Evolutionary conservation across 2,113 vertebrate species (phyloP).

Genomic region (Salvator merianae): DNA sequence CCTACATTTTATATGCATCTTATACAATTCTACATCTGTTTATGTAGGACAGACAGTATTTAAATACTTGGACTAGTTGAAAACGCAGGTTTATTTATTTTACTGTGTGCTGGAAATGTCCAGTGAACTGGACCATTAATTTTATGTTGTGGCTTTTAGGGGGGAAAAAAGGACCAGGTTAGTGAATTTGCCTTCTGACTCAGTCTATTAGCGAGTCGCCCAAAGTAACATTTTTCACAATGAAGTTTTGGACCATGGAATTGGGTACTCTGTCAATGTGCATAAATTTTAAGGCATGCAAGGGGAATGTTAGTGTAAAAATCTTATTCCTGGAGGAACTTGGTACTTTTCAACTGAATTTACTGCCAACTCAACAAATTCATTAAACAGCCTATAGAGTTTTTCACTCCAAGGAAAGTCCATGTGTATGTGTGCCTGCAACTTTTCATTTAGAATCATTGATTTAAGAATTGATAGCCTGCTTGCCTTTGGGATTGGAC

Average conservation of each 20-base stretch:
- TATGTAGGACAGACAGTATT: not conserved
- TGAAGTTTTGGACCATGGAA: not conserved
- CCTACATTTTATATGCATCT: no score
- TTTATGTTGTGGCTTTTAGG: conserved; percentile 1
- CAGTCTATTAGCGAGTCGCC: conserved; percentile 32
- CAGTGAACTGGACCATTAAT: not conserved
- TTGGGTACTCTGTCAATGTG: not conserved
- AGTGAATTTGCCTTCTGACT: conserved; percentile 21
- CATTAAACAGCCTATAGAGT: not conserved
- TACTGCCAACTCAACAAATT: conserved; percentile 18
- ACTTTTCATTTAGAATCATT: conserved; percentile 10
- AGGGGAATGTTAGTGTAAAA: not conserved
- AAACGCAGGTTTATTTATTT: not conserved
- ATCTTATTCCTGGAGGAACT: not conserved
- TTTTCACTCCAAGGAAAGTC: not conserved
- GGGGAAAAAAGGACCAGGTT: conserved; percentile 43
- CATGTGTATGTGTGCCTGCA: not conserved
- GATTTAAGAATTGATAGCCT: conserved; percentile 27
- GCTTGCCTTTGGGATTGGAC: conserved; percentile 7
- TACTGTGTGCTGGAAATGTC: not conserved
- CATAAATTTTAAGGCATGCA: not conserved
- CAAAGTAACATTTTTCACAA: not conserved
- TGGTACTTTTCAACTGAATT: not conserved
- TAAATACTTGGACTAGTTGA: not conserved
- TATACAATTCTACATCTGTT: no score